phyloP scores from a whole-genome alignment of 1,140 invertebrate genomes.

The Diuraphis noxia region DNA sequence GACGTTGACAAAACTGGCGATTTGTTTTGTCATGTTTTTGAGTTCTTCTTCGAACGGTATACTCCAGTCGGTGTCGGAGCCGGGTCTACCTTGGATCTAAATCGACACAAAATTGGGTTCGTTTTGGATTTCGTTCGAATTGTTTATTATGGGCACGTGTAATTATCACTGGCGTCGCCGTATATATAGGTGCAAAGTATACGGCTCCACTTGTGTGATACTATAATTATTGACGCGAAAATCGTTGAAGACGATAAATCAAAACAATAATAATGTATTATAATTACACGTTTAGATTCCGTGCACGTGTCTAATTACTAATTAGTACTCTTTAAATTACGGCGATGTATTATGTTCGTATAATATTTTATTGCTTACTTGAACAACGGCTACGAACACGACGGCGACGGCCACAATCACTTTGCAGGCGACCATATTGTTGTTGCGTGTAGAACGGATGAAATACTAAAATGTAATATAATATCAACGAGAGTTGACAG shows the following conservation, averaged over 20 bases:
- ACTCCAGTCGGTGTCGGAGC: not conserved
- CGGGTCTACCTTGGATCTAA: not conserved
- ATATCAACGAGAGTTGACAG: not conserved
- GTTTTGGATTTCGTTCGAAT: not conserved
- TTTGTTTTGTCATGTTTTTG: not conserved
- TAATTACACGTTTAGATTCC: not conserved
- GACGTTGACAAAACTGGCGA: not conserved
- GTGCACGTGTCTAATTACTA: too few relatives aligned
- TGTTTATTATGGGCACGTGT: too few relatives aligned
- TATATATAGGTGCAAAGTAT: too few relatives aligned
- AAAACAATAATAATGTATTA: not conserved
- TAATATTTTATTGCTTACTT: not conserved
- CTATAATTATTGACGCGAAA: too few relatives aligned
- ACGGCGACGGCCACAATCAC: not conserved
- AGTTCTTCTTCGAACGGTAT: not conserved
- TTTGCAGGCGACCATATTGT: constrained; percentile 2
- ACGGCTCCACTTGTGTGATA: not conserved
- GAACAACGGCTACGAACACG: not conserved
- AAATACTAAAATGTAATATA: not conserved
- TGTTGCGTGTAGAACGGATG: not conserved
- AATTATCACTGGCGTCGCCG: not conserved
- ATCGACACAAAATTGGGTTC: not conserved
- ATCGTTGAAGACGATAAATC: not conserved
- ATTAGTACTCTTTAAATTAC: too few relatives aligned
- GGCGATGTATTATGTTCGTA: not conserved